These are phyloP conservation scores for Philhelius pedissequus DNA, from an alignment of 2,888 invertebrate genomes.

Conservation along the genomic window DNA sequence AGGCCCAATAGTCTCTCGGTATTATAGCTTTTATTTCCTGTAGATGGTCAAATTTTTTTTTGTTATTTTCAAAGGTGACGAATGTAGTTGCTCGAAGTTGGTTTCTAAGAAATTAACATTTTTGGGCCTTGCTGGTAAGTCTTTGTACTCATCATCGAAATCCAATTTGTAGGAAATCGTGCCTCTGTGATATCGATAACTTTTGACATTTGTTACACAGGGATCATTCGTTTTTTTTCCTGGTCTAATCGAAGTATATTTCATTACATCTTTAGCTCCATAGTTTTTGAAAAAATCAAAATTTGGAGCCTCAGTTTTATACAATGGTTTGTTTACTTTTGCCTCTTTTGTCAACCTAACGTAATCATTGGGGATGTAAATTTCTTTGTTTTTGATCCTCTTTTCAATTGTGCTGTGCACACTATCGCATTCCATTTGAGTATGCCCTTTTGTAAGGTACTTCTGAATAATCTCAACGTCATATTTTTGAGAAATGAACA, in stretches of 20 bases:
- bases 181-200: neutral
- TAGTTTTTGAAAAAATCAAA: neutral
- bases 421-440: conserved; percentile 22
- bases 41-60: too few relatives aligned
- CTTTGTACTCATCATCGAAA: neutral
- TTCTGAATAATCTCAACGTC: neutral
- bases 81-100: too few relatives aligned
- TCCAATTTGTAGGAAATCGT: neutral
- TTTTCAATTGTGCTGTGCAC: conserved; percentile 19
- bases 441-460: neutral
- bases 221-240: conserved; percentile 4
- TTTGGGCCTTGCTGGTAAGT: neutral
- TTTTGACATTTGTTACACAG: neutral
- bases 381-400: conserved; percentile 17
- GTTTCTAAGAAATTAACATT: too few relatives aligned
- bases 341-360: neutral
- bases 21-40: too few relatives aligned
- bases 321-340: conserved; percentile 6
- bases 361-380: conserved; percentile 26
- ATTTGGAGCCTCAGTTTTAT: neutral
- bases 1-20: neutral
- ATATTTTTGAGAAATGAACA: neutral
- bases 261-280: neutral
- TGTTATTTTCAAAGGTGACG: too few relatives aligned
- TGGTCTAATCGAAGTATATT: conserved; percentile 1